Conservation (phyloP, 2,888 invertebrate species). For the Pristionchus arcanus region DNA sequence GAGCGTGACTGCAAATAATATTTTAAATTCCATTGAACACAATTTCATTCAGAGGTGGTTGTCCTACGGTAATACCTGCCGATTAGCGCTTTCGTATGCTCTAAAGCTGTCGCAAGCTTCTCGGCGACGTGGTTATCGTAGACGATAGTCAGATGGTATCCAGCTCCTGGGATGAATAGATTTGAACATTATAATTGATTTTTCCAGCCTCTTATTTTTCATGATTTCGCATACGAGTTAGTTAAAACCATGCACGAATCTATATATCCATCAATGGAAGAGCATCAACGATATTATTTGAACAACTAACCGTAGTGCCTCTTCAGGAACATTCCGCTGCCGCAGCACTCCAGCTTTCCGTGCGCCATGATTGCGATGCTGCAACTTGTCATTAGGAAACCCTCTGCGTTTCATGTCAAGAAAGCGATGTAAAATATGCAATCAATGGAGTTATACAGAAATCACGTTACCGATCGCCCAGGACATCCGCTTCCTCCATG, state of each 20-base stretch:
- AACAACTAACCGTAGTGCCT: conserved; percentile 85
- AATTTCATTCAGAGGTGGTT: too few relatives aligned
- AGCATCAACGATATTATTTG: too few relatives aligned
- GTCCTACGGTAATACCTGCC: too few relatives aligned
- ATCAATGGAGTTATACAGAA: not conserved
- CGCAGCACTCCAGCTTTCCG: conserved; percentile 88
- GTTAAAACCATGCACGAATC: too few relatives aligned
- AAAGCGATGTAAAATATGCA: not conserved
- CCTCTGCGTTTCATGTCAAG: not conserved
- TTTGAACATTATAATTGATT: too few relatives aligned
- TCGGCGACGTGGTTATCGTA: conserved; percentile 79
- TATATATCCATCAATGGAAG: too few relatives aligned
- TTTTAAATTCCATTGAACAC: too few relatives aligned
- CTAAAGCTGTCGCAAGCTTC: not conserved
- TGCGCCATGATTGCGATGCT: conserved; percentile 90
- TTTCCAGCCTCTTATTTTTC: too few relatives aligned
- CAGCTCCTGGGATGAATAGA: conserved; percentile 87
- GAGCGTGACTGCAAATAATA: conserved; percentile 62
- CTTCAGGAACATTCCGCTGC: conserved; percentile 87
- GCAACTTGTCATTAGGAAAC: not conserved
- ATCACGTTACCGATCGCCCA: conserved; percentile 84
- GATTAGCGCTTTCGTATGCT: not conserved
- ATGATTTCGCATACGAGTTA: too few relatives aligned
- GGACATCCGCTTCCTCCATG: conserved; percentile 92
- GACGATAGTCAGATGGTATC: conserved; percentile 87